Evolutionary conservation across 2,113 vertebrate species (phyloP).

Genomic region (Xenopus borealis): DNA sequence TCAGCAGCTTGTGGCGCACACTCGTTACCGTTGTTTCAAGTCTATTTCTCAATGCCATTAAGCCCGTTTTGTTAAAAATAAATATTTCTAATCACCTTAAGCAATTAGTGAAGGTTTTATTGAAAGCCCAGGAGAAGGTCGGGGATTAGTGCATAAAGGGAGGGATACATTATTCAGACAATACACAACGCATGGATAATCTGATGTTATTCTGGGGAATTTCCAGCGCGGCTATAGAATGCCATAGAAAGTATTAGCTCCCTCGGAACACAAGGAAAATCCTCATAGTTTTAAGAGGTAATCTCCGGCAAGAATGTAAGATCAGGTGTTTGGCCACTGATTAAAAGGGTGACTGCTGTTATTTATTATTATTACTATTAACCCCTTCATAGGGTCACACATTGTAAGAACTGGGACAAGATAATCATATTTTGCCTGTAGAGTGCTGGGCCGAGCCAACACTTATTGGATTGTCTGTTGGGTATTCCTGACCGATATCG

Average conservation of each 20-base stretch:
- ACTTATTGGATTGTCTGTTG: too few relatives aligned
- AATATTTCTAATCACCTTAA: neutral
- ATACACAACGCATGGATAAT: constrained; percentile 2
- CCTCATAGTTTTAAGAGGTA: neutral
- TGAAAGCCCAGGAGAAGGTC: neutral
- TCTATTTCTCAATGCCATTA: too few relatives aligned
- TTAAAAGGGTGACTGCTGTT: too few relatives aligned
- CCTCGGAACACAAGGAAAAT: neutral
- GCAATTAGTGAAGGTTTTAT: neutral
- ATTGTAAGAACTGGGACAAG: too few relatives aligned
- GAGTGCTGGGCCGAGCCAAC: too few relatives aligned
- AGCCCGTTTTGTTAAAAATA: too few relatives aligned
- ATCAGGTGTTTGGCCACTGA: neutral
- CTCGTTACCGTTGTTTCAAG: too few relatives aligned
- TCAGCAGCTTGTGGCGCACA: too few relatives aligned
- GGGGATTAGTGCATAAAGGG: neutral
- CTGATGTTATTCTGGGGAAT: neutral
- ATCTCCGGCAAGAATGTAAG: constrained; percentile 2
- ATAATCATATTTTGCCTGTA: too few relatives aligned
- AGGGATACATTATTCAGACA: neutral
- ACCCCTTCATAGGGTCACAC: too few relatives aligned
- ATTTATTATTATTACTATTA: too few relatives aligned
- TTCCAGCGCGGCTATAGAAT: neutral
- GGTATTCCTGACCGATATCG: too few relatives aligned
- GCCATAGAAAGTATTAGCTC: neutral